Evolutionary conservation across 2,797 vertebrate genomes (phyloP).

Genomic region (Coccyzus lansbergi): DNA sequence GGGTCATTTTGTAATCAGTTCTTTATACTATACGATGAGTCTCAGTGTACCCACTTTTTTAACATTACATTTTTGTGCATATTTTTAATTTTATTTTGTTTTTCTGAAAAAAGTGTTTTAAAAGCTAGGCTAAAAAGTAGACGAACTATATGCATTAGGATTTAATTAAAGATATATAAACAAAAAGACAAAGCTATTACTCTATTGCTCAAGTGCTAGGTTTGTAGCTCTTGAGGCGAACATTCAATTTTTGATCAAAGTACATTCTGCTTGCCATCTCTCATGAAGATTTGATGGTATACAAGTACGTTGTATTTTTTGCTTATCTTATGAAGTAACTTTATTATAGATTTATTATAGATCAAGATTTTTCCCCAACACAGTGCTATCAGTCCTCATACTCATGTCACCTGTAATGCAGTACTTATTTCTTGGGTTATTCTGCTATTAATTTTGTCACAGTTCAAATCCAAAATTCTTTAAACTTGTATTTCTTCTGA

Average conservation of each 20-base stretch:
- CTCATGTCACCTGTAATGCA: neutral
- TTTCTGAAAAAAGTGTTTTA: neutral
- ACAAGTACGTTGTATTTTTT: neutral
- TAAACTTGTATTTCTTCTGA: neutral
- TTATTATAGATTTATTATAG: neutral
- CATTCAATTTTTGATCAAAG: neutral
- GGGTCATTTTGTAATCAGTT: neutral
- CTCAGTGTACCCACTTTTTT: neutral
- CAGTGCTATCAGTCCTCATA: neutral
- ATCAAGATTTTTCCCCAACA: neutral
- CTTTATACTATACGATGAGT: neutral
- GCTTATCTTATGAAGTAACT: neutral
- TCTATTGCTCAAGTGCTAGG: neutral
- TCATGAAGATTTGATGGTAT: neutral
- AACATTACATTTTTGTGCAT: neutral
- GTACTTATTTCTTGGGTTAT: neutral
- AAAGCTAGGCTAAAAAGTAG: neutral
- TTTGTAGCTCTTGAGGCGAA: neutral
- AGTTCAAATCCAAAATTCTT: neutral
- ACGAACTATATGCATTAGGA: neutral
- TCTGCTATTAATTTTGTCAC: neutral
- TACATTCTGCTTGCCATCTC: neutral
- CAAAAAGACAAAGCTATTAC: neutral
- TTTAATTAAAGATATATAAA: neutral
- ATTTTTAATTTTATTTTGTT: neutral